Base-by-base conservation (phyloP, 2,797 vertebrate species). In the Synanceia verrucosa region DNA sequence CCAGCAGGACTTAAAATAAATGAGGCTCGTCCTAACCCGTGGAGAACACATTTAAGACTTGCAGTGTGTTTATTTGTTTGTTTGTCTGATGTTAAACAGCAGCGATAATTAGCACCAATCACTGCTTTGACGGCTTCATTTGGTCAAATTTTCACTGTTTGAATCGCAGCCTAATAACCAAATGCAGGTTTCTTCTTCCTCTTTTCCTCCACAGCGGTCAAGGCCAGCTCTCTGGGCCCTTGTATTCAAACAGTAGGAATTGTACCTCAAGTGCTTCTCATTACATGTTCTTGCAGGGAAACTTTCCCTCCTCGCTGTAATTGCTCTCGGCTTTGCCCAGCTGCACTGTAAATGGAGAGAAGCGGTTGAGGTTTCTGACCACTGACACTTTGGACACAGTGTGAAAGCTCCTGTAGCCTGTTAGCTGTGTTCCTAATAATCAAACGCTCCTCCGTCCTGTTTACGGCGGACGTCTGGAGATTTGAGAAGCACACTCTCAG, bases 1-100 rank as follows among this genome's bases (percentile, higher is more conserved):
- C 75, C 81, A 86, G 83, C 83, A 88, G 78, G 86, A 80, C 77
- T 81, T 70, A 48, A 82, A 90, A 89, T 87, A 92, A 92, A 91
- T 85, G 81, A 89, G 76, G 74, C 90, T 86, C 79, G 70, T 66
- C 84, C 76, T 10, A 81, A 83, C 76, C 84, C 69, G 26, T 61
- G 70, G 86, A 92, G 87, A 85, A 71, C 65, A 71, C 67, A 83
- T 89, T 92, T 82, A 73, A 78, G 81, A 66, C 86, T 88, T 86
- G 86, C 69, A 71, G 56, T 79, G 63, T 73, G 69, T 79, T 78
- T 85, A 72, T 81, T 86, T 84, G 78, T 86, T 86, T 87, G 76
- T 90, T 82, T 73, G 19, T 76, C 77, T 80, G 58, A 77, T 88
- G 82, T 88, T 87, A 63, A 90, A 89, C 88, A 88, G 81, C 81